Evolutionary conservation across 2,888 invertebrate genomes (phyloP), one percentile per base, ranked within the genome.

Genomic region (Caenorhabditis uteleia): DNA sequence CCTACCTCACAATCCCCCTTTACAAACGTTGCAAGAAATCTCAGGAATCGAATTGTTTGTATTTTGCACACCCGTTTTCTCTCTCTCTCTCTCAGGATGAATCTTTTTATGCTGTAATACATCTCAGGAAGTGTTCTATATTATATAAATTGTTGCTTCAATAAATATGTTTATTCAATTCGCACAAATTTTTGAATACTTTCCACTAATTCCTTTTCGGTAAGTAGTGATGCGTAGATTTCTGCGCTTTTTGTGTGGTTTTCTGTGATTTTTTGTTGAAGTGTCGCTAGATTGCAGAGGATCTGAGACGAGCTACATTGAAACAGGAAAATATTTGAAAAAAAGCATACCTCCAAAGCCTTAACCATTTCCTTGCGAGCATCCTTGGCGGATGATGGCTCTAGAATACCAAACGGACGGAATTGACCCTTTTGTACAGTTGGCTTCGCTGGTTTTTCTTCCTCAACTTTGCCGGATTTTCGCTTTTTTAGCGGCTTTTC

Each of bases 381-480:
- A 21, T 62, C 59, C 29, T 65, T 68, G 2, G 70, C 70, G 2
- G 59, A 44, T 10, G 51, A 18, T 29, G 68, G 47, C 42, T 71
- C 70, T 23, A 71, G 50, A 3, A 71, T 51, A 31, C 70, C 70
- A 42, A 71, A 71, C 16, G 70, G 70, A 21, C 65, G 43, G 47
- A 65, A 71, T 25, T 55, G 44, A 2, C 60, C 59, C 20, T 44
- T 18, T 16, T 27, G 39, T 21, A 34, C 45, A n/a, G 50, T 40
- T 26, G 54, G 53, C 29, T 51, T 53, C 23, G 27, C 46, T 2
- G 46, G 20, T 23, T 61, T 43, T 8, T 49, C 62, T 34, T 62
- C 61, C 56, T 50, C 61, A 23, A 45, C 40, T 31, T 54, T 40
- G 6, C 54, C 53, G 10, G 54, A 34, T 8, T 40, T 34, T 42